Evolutionary conservation across 2,113 vertebrate genomes (phyloP), one percentile per base, ranked within the genome.

Genomic region (Piprites chloris): DNA sequence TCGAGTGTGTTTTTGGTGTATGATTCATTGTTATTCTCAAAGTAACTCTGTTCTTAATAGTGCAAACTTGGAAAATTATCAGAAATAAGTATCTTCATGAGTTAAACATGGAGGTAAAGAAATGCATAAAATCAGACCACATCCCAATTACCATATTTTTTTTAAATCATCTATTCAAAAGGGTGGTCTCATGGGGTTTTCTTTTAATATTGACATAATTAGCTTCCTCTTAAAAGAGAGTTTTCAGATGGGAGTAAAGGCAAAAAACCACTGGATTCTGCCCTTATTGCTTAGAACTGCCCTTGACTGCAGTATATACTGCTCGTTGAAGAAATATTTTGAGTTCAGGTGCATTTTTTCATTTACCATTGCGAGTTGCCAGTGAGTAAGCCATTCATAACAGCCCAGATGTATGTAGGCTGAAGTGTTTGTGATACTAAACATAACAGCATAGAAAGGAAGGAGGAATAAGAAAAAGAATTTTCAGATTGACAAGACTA

Each of bases 381-480:
- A 67, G 3, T 66, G 65, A 77, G 44, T 83, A 87, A 80, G 20
- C 14, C 32, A 61, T 82, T 89, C 19, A 20, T 93, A 89, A 84
- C 74, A 85, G 20, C 33, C 74, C 39, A 83, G 39, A 91, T 91
- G 24, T 50, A 74, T 52, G 63, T 58, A 50, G 83, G 16, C 59
- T 85, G 72, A 61, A 41, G 52, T 63, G 35, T 46, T 80, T 37
- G 42, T 63, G 79, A 52, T 61, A 49, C 46, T 39, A 50, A 52
- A 68, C 58, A 82, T 39, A 78, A 46, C 46, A 77, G 16, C 42
- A 33, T 28, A 68, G 78, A 63, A 95, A 83, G 26, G 78, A 74
- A 83, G 59, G 87, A 88, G 87, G 56, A 91, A 90, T 37, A 77
- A 77, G 87, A 95, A 85, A 88, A 94, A 72, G 68, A 91, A 58